These are phyloP conservation scores for Neoascia interrupta DNA, from an alignment of 2,888 invertebrate species.

Conservation along the genomic window DNA sequence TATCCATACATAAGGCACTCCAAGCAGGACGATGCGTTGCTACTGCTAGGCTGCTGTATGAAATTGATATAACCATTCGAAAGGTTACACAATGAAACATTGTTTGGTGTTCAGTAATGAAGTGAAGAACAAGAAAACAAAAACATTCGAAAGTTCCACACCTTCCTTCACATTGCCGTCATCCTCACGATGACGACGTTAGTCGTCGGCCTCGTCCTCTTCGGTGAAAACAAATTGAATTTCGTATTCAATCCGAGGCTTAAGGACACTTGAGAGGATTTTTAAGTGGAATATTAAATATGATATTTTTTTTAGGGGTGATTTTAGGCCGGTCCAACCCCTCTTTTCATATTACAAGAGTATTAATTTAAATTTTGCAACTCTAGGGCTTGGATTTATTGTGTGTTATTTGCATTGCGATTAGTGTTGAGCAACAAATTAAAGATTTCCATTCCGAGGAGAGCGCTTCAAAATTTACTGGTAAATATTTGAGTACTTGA, in stretches of 20 bases:
- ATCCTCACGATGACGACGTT: not conserved
- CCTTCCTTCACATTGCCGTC: constrained; percentile 12
- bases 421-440: constrained; percentile 45
- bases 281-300: constrained; percentile 67
- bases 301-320: constrained; percentile 42
- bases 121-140: constrained; percentile 38
- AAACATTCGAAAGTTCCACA: constrained; percentile 41
- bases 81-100: constrained; percentile 58
- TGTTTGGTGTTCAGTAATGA: constrained; percentile 44
- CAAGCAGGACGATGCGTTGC: not conserved
- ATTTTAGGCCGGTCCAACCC: constrained; percentile 13
- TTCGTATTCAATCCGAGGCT: constrained; percentile 47
- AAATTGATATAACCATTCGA: constrained; percentile 59
- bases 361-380: constrained; percentile 56
- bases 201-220: not conserved
- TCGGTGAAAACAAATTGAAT: constrained; percentile 52
- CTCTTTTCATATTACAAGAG: constrained; percentile 34
- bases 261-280: constrained; percentile 61
- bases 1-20: not conserved
- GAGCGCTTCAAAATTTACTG: constrained; percentile 4
- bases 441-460: constrained; percentile 24
- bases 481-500: constrained; percentile 48
- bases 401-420: constrained; percentile 37
- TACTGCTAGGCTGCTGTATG: constrained; percentile 18
- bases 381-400: constrained; percentile 21